A percentile compares a stretch with the other conserved stretches of the same genome.
These are phyloP conservation scores for Rhombomys opimus DNA, from an alignment of 2,113 vertebrate species.

Conservation along the genomic window DNA sequence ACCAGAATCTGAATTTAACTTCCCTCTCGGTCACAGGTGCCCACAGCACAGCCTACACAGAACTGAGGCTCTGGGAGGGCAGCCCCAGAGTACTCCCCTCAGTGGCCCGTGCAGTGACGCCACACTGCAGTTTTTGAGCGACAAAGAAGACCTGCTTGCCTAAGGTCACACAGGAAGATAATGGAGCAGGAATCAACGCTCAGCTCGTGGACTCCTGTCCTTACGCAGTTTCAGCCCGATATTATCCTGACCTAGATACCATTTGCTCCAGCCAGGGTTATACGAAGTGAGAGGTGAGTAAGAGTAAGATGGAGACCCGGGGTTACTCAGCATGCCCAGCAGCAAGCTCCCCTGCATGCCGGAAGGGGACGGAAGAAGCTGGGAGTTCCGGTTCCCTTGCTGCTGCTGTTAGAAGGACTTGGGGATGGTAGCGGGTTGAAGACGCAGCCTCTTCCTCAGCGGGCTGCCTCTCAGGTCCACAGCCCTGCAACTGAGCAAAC, in stretches of 20 bases:
- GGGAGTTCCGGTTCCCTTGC: neutral
- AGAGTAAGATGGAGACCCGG: neutral
- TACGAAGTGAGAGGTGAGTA: fast-evolving
- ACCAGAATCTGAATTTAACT: neutral
- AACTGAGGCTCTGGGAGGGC: neutral
- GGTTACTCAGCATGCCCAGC: neutral
- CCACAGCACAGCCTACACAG: no score
- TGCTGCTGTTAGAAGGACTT: neutral
- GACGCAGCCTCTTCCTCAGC: neutral
- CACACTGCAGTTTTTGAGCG: neutral
- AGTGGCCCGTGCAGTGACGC: fast-evolving
- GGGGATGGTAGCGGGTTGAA: neutral
- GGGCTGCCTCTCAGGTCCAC: neutral
- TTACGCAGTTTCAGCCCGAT: neutral
- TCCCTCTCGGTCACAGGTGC: neutral
- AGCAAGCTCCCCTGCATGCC: no score
- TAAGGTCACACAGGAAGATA: neutral
- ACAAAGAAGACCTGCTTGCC: neutral
- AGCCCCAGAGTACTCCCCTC: neutral
- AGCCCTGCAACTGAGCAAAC: neutral
- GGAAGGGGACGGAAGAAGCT: neutral
- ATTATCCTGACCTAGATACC: neutral
- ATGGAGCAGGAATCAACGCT: neutral
- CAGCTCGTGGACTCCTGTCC: neutral
- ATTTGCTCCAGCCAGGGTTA: neutral